phyloP scores from a whole-genome alignment of 92 coral and sea anemone species.

The Pocillopora meandrina region DNA sequence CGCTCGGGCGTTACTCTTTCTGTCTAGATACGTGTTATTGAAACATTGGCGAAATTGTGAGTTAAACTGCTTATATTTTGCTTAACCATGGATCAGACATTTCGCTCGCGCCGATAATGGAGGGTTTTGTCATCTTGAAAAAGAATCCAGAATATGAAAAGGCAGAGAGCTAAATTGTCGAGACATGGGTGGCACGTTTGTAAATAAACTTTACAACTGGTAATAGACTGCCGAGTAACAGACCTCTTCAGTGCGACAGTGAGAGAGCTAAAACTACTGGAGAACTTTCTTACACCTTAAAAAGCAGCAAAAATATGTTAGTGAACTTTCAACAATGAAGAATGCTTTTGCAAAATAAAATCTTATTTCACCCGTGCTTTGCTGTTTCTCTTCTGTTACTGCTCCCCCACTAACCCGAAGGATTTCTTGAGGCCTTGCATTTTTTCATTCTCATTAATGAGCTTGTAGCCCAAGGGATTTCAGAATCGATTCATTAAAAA shows the following conservation, averaged over 20 bases:
- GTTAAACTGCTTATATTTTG: not conserved
- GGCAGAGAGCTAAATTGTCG: constrained; percentile 8
- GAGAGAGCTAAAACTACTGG: too few species aligned
- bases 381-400: too few species aligned
- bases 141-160: constrained; percentile 94
- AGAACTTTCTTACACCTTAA: too few species aligned
- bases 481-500: too few species aligned
- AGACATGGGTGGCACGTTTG: constrained; percentile 1
- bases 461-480: too few species aligned
- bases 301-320: too few species aligned
- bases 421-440: too few species aligned
- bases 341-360: too few species aligned
- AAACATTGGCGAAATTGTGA: not conserved
- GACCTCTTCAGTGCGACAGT: not conserved
- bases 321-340: too few species aligned
- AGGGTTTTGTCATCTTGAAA: constrained; percentile 92
- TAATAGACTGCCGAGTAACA: not conserved
- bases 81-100: constrained; percentile 61
- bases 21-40: not conserved
- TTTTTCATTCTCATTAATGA: too few species aligned
- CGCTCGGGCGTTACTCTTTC: not conserved
- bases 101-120: constrained; percentile 91
- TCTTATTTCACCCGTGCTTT: too few species aligned
- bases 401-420: too few species aligned
- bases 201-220: constrained; percentile 13